A percentile compares a stretch with the other conserved stretches of the same genome.
phyloP scores from a whole-genome alignment of 2,888 invertebrate genomes.

The Zygaena filipendulae region DNA sequence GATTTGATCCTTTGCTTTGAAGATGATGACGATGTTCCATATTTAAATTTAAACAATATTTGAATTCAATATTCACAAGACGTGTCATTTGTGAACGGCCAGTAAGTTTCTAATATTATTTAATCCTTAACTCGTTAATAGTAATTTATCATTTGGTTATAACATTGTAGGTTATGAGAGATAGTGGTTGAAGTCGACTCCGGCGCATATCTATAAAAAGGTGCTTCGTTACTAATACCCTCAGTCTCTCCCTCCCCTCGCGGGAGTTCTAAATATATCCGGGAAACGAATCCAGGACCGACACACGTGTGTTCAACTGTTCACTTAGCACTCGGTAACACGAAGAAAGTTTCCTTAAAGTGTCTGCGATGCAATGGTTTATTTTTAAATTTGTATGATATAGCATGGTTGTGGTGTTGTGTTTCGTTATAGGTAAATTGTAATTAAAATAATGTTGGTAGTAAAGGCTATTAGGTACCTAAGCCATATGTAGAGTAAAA shows the following conservation, averaged over 20 bases:
- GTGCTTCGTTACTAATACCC: slow-evolving; percentile 48
- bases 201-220: slow-evolving; percentile 62
- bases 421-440: no score
- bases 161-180: slow-evolving; percentile 30
- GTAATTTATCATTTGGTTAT: slow-evolving; percentile 35
- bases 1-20: no score
- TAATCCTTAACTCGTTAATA: slow-evolving; percentile 34
- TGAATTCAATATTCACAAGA: no score
- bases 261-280: slow-evolving; percentile 52
- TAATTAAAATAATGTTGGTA: no score
- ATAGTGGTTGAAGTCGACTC: slow-evolving; percentile 34
- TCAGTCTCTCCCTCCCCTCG: slow-evolving; percentile 25
- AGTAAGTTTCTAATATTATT: no score
- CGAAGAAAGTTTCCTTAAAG: slow-evolving; percentile 37
- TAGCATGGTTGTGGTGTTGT: no score
- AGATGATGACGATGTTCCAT: slow-evolving; percentile 18
- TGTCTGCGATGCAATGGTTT: slow-evolving; percentile 14
- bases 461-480: no score
- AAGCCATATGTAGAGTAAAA: no score
- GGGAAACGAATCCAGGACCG: slow-evolving; percentile 47
- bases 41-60: slow-evolving; percentile 23
- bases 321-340: slow-evolving; percentile 43
- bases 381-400: no score
- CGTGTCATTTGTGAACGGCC: no score
- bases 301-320: slow-evolving; percentile 58